Percentiles rank a stretch among this genome's conserved stretches.
Conservation (phyloP, 2,797 vertebrate species). For the Botia kubotai region DNA sequence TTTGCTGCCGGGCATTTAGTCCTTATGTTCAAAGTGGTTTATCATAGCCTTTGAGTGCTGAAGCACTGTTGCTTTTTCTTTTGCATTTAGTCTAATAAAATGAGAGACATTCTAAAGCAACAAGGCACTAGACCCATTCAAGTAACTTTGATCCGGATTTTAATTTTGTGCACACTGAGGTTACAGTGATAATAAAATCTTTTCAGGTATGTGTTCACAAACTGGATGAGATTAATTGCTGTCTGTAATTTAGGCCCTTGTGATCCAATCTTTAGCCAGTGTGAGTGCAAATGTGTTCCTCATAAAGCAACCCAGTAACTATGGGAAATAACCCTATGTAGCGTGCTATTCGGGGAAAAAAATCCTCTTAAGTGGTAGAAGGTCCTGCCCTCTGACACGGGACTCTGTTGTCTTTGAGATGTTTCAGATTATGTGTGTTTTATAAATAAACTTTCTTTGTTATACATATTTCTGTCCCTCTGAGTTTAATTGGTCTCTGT, state of each 20-base stretch:
- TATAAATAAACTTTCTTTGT: conserved; percentile 60
- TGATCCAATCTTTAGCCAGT: conserved; percentile 42
- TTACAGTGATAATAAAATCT: background rate
- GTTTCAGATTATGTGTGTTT: conserved; percentile 59
- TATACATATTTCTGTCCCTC: conserved; percentile 41
- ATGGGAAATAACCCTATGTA: conserved; percentile 54
- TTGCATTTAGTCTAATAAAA: conserved; percentile 25
- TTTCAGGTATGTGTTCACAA: background rate
- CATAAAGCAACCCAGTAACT: conserved; percentile 48
- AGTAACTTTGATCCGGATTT: background rate
- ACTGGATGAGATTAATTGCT: background rate
- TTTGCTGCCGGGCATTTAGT: conserved; percentile 6
- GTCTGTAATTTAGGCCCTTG: background rate
- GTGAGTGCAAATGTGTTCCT: conserved; percentile 48
- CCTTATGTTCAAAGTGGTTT: conserved; percentile 17
- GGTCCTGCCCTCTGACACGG: conserved; percentile 52
- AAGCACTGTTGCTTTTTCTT: background rate
- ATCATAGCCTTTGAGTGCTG: background rate
- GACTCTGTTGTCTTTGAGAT: conserved; percentile 51
- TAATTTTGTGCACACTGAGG: background rate
- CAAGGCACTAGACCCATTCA: background rate
- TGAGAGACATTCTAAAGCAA: conserved; percentile 8
- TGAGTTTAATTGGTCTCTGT: conserved; percentile 24
- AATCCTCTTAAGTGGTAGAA: conserved; percentile 52
- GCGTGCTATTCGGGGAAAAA: conserved; percentile 33